These are phyloP conservation scores for Euzophera pinguis DNA, from an alignment of 2,888 invertebrate species.

Conservation along the genomic window DNA sequence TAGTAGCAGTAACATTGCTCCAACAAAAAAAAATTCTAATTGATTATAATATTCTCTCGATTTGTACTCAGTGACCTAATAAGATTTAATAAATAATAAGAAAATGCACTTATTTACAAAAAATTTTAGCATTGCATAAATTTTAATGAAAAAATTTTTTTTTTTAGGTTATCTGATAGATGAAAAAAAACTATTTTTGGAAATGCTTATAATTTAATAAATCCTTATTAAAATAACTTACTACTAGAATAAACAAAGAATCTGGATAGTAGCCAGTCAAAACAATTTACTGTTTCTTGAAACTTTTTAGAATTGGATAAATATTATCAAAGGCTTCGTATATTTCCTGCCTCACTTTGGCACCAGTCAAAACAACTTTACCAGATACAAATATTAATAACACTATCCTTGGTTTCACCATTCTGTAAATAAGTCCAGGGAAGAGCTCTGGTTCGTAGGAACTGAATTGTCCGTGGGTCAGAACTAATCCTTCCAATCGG, in stretches of 20 bases:
- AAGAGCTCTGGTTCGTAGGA: constrained; percentile 99
- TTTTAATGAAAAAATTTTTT: too few relatives aligned
- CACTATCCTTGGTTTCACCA: constrained; percentile 98
- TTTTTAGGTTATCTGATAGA: too few relatives aligned
- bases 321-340: constrained; percentile 98
- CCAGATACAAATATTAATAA: constrained; percentile 99
- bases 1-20: too few relatives aligned
- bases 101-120: too few relatives aligned
- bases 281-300: constrained; percentile 86
- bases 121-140: too few relatives aligned
- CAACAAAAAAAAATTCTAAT: too few relatives aligned
- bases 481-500: constrained; percentile 85
- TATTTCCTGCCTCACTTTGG: constrained; percentile 95
- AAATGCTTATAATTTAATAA: constrained; percentile 8
- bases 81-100: too few relatives aligned
- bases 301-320: constrained; percentile 97
- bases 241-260: not conserved
- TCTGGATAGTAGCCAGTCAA: constrained; percentile 9
- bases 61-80: too few relatives aligned
- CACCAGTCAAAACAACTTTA: constrained; percentile 98
- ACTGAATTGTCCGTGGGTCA: constrained; percentile 87
- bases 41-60: too few relatives aligned
- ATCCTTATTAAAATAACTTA: constrained; percentile 19
- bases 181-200: not conserved
- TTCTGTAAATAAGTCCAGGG: constrained; percentile 98